phyloP scores from a whole-genome alignment of 2,888 invertebrate species.

The Drosophila rubida region DNA sequence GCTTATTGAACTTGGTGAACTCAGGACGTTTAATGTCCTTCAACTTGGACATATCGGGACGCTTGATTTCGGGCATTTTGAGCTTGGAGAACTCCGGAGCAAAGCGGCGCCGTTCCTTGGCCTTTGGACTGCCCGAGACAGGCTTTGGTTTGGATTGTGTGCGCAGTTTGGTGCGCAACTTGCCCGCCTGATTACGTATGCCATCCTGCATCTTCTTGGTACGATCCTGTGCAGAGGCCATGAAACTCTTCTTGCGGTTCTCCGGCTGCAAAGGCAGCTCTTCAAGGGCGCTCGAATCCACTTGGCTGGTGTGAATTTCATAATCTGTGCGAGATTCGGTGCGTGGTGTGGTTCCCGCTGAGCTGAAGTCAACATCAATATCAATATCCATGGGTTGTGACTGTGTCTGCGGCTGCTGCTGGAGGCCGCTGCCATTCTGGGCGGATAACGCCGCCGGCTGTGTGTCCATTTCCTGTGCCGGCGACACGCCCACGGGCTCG shows the following conservation, averaged over 20 bases:
- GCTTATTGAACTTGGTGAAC: constrained; percentile 85
- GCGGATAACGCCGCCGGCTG: constrained; percentile 66
- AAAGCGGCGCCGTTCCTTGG: constrained; percentile 82
- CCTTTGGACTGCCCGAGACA: constrained; percentile 82
- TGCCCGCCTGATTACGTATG: constrained; percentile 89
- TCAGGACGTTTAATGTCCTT: constrained; percentile 83
- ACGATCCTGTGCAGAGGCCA: constrained; percentile 86
- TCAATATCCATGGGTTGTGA: constrained; percentile 65
- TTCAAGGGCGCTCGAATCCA: constrained; percentile 89
- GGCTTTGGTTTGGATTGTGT: constrained; percentile 82
- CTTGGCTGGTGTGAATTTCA: constrained; percentile 89
- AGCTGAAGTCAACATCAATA: constrained; percentile 85
- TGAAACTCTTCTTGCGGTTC: constrained; percentile 86
- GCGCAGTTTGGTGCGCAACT: constrained; percentile 89
- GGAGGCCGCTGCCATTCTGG: constrained; percentile 40
- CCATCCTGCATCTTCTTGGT: constrained; percentile 88
- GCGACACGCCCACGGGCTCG: constrained; percentile 93
- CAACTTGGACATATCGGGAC: constrained; percentile 86
- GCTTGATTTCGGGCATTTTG: constrained; percentile 85
- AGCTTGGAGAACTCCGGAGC: constrained; percentile 84
- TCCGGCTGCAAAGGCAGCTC: constrained; percentile 87
- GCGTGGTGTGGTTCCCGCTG: constrained; percentile 86
- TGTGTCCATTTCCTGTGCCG: constrained; percentile 39
- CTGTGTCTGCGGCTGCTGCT: constrained; percentile 16
- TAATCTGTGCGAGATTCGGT: constrained; percentile 88